These are phyloP conservation scores for Heliconius charithonia DNA, from an alignment of 2,888 invertebrate species.

Conservation along the genomic window DNA sequence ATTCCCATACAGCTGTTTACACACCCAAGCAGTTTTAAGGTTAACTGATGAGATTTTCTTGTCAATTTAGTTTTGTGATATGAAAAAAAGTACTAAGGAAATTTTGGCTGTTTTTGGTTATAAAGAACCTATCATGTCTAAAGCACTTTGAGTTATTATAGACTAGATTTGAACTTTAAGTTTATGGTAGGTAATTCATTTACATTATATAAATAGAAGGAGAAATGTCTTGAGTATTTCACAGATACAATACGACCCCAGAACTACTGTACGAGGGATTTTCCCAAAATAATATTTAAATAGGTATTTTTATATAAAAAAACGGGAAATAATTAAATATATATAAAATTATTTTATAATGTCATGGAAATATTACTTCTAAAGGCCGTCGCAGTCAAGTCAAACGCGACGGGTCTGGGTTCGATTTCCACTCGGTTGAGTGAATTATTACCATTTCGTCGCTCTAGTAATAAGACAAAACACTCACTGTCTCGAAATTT, in stretches of 20 bases:
- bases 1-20: conserved; percentile 52
- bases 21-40: conserved; percentile 40
- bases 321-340: too few relatives aligned
- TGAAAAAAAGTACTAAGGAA: background rate
- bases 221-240: background rate
- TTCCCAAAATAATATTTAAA: background rate
- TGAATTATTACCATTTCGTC: background rate
- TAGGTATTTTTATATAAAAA: background rate
- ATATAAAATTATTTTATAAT: too few relatives aligned
- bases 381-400: too few relatives aligned
- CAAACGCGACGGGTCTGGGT: background rate
- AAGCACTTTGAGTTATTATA: too few relatives aligned
- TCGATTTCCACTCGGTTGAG: background rate
- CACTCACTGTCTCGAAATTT: background rate
- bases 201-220: background rate
- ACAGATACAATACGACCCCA: background rate
- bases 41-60: conserved; percentile 3
- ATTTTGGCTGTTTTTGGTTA: background rate
- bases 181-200: too few relatives aligned
- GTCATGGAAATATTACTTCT: too few relatives aligned
- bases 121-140: too few relatives aligned
- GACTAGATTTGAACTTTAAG: too few relatives aligned
- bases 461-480: background rate
- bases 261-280: background rate
- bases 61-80: background rate